Evolutionary conservation across 2,113 vertebrate genomes (phyloP).

Genomic region (Aspidoscelis tigris): DNA sequence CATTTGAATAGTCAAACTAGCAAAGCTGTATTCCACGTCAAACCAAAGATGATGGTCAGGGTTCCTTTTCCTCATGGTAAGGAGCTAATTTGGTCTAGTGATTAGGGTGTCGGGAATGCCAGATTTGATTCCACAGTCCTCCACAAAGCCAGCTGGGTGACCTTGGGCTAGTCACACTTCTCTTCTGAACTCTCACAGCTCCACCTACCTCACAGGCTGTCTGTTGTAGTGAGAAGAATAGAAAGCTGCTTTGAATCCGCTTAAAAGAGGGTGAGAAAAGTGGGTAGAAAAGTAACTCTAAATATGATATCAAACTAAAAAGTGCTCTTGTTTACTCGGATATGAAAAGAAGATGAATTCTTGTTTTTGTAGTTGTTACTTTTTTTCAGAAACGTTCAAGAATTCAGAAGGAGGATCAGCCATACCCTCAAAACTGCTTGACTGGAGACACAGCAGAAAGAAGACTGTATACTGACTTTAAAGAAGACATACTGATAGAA

Average conservation of each 20-base stretch:
- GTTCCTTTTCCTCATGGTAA: not conserved
- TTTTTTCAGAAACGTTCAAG: not conserved
- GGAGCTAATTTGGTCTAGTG: not conserved
- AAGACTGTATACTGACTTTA: not conserved
- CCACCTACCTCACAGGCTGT: too few relatives aligned
- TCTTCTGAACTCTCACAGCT: too few relatives aligned
- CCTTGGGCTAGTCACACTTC: too few relatives aligned
- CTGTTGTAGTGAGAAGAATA: too few relatives aligned
- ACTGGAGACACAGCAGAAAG: not conserved
- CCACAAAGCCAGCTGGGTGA: too few relatives aligned
- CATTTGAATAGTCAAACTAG: conserved; percentile 26
- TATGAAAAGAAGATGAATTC: not conserved
- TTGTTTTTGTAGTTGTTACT: not conserved
- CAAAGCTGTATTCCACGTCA: conserved; percentile 18
- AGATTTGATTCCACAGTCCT: not conserved
- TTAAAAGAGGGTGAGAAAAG: too few relatives aligned
- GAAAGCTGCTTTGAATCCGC: too few relatives aligned
- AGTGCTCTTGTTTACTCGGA: not conserved
- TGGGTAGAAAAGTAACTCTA: not conserved
- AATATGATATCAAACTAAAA: not conserved
- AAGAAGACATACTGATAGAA: not conserved
- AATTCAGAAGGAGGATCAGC: not conserved
- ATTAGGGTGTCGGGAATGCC: too few relatives aligned
- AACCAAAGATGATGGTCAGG: not conserved
- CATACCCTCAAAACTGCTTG: not conserved